Evolutionary conservation across 2,797 vertebrate genomes (phyloP).

Genomic region (Cynopterus sphinx): DNA sequence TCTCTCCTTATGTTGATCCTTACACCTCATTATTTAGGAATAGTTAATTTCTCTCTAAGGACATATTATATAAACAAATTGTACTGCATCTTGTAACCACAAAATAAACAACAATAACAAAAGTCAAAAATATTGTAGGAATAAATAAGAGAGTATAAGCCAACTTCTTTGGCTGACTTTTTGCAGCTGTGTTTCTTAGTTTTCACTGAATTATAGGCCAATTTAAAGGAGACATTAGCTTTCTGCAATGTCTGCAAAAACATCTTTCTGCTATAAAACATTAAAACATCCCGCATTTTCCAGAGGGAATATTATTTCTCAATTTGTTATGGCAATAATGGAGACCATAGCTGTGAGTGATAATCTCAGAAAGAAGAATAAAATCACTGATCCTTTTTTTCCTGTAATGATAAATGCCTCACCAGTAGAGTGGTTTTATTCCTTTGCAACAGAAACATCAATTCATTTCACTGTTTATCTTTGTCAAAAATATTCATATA

Average conservation of each 20-base stretch:
- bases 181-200: conserved; percentile 59
- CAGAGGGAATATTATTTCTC: conserved; percentile 74
- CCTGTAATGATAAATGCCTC: conserved; percentile 65
- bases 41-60: neutral
- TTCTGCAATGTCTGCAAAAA: conserved; percentile 69
- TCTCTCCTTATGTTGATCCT: neutral
- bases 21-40: neutral
- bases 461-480: conserved; percentile 50
- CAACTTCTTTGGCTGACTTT: conserved; percentile 56
- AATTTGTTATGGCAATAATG: conserved; percentile 76
- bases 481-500: conserved; percentile 63
- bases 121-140: conserved; percentile 57
- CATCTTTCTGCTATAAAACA: conserved; percentile 66
- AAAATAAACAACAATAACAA: neutral
- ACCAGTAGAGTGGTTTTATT: conserved; percentile 51
- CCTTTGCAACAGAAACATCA: conserved; percentile 55
- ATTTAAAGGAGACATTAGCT: conserved; percentile 74
- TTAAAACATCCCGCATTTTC: conserved; percentile 68
- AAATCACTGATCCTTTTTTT: conserved; percentile 68
- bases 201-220: conserved; percentile 73
- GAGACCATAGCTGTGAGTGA: conserved; percentile 64
- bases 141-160: conserved; percentile 63
- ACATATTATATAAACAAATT: neutral
- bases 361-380: conserved; percentile 72
- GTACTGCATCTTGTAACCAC: fast-evolving